A percentile compares a stretch with the other conserved stretches of the same genome.
Evolutionary conservation across 2,888 invertebrate genomes (phyloP).

Genomic region (Poecilobothrus nobilitatus): DNA sequence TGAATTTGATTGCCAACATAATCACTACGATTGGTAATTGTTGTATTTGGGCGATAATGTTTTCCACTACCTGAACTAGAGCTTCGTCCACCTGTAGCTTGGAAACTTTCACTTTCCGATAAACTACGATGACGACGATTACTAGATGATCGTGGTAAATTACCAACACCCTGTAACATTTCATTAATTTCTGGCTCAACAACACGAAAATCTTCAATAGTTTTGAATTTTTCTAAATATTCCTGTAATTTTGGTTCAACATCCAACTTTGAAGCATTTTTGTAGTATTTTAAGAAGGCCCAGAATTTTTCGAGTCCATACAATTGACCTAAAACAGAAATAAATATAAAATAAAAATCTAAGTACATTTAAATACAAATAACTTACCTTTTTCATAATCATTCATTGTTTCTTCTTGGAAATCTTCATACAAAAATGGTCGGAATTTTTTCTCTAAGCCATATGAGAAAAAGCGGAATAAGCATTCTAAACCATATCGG

Average conservation of each 20-base stretch:
- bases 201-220: slow-evolving; percentile 82
- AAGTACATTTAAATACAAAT: background rate
- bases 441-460: slow-evolving; percentile 94
- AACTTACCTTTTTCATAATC: slow-evolving; percentile 77
- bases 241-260: slow-evolving; percentile 66
- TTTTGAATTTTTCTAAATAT: slow-evolving; percentile 70
- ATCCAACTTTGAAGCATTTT: slow-evolving; percentile 63
- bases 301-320: slow-evolving; percentile 99
- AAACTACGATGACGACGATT: slow-evolving; percentile 57
- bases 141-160: slow-evolving; percentile 45
- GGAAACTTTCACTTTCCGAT: slow-evolving; percentile 53
- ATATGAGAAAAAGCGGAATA: slow-evolving; percentile 96
- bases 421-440: slow-evolving; percentile 90
- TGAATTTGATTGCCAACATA: slow-evolving; percentile 35
- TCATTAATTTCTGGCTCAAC: slow-evolving; percentile 55
- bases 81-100: slow-evolving; percentile 34
- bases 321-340: slow-evolving; percentile 63
- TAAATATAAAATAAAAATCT: slow-evolving; percentile 2
- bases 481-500: slow-evolving; percentile 75
- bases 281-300: slow-evolving; percentile 97
- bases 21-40: slow-evolving; percentile 42
- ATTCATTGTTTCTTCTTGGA: slow-evolving; percentile 82
- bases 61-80: slow-evolving; percentile 7
- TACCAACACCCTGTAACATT: slow-evolving; percentile 48
- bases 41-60: slow-evolving; percentile 33